Evolutionary conservation across 2,888 invertebrate genomes (phyloP), one percentile per base, ranked within the genome.

Genomic region (Eupithecia insigniata): DNA sequence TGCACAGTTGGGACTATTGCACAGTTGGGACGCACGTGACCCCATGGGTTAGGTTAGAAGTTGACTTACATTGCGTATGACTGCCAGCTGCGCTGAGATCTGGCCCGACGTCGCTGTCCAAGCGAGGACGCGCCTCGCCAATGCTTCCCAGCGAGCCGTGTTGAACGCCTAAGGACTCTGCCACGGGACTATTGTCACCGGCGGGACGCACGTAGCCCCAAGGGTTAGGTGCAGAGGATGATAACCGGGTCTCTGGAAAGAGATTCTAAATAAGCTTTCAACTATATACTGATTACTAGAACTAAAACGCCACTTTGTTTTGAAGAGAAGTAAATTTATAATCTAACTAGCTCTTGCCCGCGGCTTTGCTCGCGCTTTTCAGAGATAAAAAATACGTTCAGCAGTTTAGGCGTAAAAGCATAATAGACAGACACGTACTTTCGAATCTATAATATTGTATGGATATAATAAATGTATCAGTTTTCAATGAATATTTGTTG

Each of bases 71-170:
- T 62, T 93, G 78, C 0, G 92, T 94, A 80, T 93, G 92, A 76
- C 94, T 94, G 75, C 92, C 93, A 61, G 93, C 94, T 51, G 94
- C 94, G 76, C 94, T 94, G 69, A 94, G 89, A 65, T 90, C 89
- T 1, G 94, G 89, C 0, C 94, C 94, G 28, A 94, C 93, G 83
- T 94, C 94, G 82, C 94, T 94, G 85, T 94, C 93, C 61, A 94
- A 87, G 1, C 94, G 86, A 64, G 87, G 84, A 4, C 93, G 85
- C 67, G 78, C 81, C 73, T 84, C 85, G 26, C 73, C 73, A 72
- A 87, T 73, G 77, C 79, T 86, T 58, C 81, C 78, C 82, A 89
- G 90, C 12, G 92, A 91, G 70, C 83, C 85, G 79, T 85, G 55
- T 26, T 55, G 89, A 66, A 89, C 82, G 76, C 80, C 81, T 58